Evolutionary conservation across 2,888 invertebrate species (phyloP).

Genomic region (Drosophila borealis): DNA sequence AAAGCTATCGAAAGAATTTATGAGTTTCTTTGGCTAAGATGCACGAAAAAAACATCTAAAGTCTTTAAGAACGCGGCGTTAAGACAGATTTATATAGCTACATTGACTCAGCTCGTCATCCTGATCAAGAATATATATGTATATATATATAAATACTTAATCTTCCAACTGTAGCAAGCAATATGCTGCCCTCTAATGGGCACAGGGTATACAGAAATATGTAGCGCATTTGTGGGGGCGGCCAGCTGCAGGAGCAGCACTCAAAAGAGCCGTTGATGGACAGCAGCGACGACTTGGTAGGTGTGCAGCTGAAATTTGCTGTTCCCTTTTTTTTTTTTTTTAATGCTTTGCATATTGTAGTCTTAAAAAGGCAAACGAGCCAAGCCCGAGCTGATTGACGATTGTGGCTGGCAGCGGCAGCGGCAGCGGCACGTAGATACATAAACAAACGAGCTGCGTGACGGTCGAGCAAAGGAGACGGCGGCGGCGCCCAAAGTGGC

Average conservation of each 20-base stretch:
- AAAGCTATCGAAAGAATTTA: no score
- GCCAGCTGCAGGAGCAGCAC: slow-evolving; percentile 34
- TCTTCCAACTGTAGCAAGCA: no score
- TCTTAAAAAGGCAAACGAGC: slow-evolving; percentile 46
- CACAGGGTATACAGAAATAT: neutral
- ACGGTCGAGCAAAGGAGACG: slow-evolving; percentile 48
- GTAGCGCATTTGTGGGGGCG: slow-evolving; percentile 30
- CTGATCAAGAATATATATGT: no score
- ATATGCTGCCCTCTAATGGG: neutral
- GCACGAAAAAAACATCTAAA: no score
- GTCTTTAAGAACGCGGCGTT: no score
- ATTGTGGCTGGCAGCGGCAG: slow-evolving; percentile 22
- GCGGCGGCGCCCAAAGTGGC: slow-evolving; percentile 41
- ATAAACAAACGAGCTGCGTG: slow-evolving; percentile 56
- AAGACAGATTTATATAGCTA: no score
- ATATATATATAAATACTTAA: no score
- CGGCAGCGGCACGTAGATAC: slow-evolving; percentile 31
- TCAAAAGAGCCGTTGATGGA: slow-evolving; percentile 29
- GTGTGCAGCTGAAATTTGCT: slow-evolving; percentile 31
- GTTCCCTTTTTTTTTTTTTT: slow-evolving; percentile 7
- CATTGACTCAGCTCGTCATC: no score
- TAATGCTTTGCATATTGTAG: slow-evolving; percentile 49
- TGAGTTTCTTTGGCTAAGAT: no score
- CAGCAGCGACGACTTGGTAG: slow-evolving; percentile 14
- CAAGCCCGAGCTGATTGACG: slow-evolving; percentile 40